Base-by-base conservation (phyloP, 2,113 vertebrate genomes). In the Ceyx melanurus region DNA sequence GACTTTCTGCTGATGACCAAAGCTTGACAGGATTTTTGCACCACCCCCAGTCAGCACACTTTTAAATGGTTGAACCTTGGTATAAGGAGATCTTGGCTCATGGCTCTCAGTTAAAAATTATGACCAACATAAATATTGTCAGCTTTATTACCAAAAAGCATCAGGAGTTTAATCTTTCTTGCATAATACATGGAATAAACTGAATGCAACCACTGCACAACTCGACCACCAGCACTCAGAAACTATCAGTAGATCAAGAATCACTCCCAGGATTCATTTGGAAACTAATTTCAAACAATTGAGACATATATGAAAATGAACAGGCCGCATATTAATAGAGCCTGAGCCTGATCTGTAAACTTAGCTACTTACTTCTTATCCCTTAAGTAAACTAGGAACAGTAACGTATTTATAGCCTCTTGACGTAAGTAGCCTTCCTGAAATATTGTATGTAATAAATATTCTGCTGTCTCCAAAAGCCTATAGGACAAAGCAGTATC, bases 301-400 rank as follows among this genome's bases (percentile, higher is more conserved):
- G 85, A 87, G 91, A 89, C 77, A 28, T 46, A 72, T 67, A 90
- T 92, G 93, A 95, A 95, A 95, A 95, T 50, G 93, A 89, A 88
- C 92, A 92, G 93, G 91, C 92, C 92, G 25, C 73, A 57, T 50
- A 73, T 80, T 93, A 93, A 73, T 12, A 71, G 95, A 77, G 67
- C 82, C 61, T 33, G 70, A 88, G 84, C 86, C 85, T 77, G 45
- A 60, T 93, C 84, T 93, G 95, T 91, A 94, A 93, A 94, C 82
- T 77, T 62, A 89, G 94, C 89, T 92, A 91, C 85, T 94, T 87
- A 71, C 89, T 89, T 95, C 86, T 87, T 89, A 95, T 93, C 92
- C 95, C 89, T 89, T 92, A 94, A 93, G 89, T 91, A 96, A 92
- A 89, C 96, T 20, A 33, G 50, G 62, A 78, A 84, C 83, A 74